Conservation (phyloP, 2,113 vertebrate genomes). For the Pipa parva region DNA sequence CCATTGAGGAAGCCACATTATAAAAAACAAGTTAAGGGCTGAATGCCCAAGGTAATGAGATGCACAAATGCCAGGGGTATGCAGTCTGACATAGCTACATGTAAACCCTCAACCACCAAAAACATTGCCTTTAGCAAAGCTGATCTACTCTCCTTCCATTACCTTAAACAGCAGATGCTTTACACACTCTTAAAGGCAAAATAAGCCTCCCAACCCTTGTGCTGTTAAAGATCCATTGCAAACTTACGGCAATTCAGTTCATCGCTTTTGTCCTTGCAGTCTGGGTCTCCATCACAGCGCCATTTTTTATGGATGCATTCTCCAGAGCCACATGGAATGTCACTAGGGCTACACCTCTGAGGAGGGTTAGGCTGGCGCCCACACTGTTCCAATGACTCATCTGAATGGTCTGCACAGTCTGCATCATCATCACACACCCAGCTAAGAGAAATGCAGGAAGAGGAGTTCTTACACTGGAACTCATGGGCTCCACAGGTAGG, state of each 20-base stretch:
- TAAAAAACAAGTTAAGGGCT: no score
- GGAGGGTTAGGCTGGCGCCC: conserved; percentile 78
- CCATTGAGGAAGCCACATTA: no score
- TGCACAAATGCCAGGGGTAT: no score
- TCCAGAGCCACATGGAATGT: conserved; percentile 83
- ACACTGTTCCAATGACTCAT: conserved; percentile 83
- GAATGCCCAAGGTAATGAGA: no score
- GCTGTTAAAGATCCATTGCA: no score
- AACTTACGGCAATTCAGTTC: conserved; percentile 92
- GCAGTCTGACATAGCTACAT: no score
- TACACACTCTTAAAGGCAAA: no score
- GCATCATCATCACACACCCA: conserved; percentile 94
- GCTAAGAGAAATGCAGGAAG: conserved; percentile 82
- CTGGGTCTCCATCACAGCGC: conserved; percentile 91
- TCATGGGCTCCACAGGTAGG: conserved; percentile 81
- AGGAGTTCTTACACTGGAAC: conserved; percentile 84
- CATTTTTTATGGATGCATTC: conserved; percentile 95
- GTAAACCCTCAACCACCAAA: no score
- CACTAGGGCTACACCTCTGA: conserved; percentile 73
- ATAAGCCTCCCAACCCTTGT: no score
- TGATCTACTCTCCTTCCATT: no score
- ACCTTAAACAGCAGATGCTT: no score
- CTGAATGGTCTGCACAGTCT: conserved; percentile 89
- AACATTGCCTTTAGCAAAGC: no score
- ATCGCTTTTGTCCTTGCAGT: conserved; percentile 94